phyloP scores from a whole-genome alignment of 2,888 invertebrate species.

The Aplocera efformata region DNA sequence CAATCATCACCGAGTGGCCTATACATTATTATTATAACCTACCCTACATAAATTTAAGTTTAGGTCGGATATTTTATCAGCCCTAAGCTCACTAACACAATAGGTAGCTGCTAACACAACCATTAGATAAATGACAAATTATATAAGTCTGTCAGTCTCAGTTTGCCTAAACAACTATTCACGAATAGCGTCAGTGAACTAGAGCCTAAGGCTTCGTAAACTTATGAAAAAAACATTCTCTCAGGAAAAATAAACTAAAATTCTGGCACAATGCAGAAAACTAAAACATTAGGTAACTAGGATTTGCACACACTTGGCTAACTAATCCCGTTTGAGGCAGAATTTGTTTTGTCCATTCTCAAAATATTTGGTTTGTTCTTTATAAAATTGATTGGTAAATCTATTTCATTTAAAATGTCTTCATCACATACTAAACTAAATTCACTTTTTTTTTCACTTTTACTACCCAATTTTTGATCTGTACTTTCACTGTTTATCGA shows the following conservation, averaged over 20 bases:
- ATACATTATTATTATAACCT: too few species aligned
- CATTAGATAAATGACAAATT: too few species aligned
- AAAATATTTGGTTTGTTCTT: conserved; percentile 7
- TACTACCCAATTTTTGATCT: conserved; percentile 6
- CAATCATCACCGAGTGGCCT: too few species aligned
- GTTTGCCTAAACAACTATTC: too few species aligned
- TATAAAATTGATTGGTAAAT: conserved; percentile 2
- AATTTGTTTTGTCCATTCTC: conserved; percentile 10
- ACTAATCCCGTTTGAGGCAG: conserved; percentile 16
- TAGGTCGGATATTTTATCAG: too few species aligned
- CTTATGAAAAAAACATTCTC: too few species aligned
- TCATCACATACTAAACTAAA: conserved; percentile 15
- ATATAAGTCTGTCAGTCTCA: too few species aligned
- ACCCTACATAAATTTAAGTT: too few species aligned
- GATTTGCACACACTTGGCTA: conserved; percentile 8
- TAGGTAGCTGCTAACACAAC: too few species aligned
- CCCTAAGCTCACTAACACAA: too few species aligned
- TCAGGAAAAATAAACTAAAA: conserved; percentile 6
- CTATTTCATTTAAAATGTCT: conserved; percentile 7
- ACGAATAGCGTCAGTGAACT: too few species aligned
- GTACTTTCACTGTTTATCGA: conserved; percentile 4
- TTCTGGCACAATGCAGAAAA: conserved; percentile 15
- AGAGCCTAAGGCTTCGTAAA: too few species aligned
- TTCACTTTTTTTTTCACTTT: conserved; percentile 13
- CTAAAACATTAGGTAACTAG: conserved; percentile 13